Evolutionary conservation across 1,140 invertebrate species (phyloP), one percentile per base, ranked within the genome.

Genomic region (Hyphantria cunea): DNA sequence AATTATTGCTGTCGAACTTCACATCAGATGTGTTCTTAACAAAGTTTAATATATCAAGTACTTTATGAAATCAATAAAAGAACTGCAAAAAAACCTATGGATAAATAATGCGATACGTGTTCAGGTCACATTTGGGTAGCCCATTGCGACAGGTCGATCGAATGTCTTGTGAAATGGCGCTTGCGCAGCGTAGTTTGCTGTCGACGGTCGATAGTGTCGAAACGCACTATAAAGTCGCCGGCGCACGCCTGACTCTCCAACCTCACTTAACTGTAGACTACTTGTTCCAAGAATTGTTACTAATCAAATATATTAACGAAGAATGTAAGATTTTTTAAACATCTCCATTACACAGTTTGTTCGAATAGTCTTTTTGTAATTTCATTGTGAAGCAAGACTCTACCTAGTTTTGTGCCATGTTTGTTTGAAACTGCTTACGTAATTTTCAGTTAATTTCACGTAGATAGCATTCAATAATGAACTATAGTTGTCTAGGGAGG

Each of bases 91-190:
- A 25, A 25, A 51, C 45, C 15, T 34, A 60, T 49, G 52, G 45
- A 56, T 53, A 66, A 48, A 66, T 59, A 86, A 87, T 73, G 72
- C 77, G 84, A 89, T 88, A 90, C 84, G 85, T 88, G 87, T 87
- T 81, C 80, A 80, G 85, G 85, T 88, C 87, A 90, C 87, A 90
- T 89, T 90, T 89, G 83, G 87, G 84, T 90, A 85, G 83, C 80
- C 73, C 80, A 62, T 90, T 90, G 87, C 87, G 87, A 88, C 87
- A 90, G 84, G 84, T 83, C 83, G 82, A 84, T 72, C 78, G 81
- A 85, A 77, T 76, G 84, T 89, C 87, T 90, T 90, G 82, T 90
- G 84, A 86, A 90, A 90, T 76, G 76, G 65, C 79, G 80, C 85
- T 87, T 86, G 85, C 84, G 84, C 84, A 87, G 85, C 78, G 70